Evolutionary conservation across 2,797 vertebrate genomes (phyloP).

Genomic region (Galagoides demidoff): DNA sequence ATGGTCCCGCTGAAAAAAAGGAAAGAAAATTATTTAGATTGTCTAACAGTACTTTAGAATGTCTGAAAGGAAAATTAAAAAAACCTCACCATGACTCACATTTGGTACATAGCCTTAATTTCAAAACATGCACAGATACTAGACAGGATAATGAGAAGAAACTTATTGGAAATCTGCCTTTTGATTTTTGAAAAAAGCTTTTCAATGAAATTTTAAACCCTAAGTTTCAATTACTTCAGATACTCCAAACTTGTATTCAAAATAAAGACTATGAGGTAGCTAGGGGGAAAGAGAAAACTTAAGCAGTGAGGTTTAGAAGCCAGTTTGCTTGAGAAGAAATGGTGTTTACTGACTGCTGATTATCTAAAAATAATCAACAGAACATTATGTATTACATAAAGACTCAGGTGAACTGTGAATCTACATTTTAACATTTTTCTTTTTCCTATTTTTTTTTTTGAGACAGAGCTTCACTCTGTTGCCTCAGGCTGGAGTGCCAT

Average conservation of each 20-base stretch:
- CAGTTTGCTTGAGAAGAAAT: neutral
- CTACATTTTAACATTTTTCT: neutral
- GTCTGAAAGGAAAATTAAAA: constrained; percentile 31
- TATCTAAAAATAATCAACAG: constrained; percentile 18
- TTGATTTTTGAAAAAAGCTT: constrained; percentile 17
- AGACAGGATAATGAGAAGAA: neutral
- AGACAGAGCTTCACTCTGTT: too few species aligned
- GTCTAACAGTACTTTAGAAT: constrained; percentile 48
- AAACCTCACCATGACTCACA: constrained; percentile 20
- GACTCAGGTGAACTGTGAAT: neutral
- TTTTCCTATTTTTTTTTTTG: neutral
- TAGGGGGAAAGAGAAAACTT: neutral
- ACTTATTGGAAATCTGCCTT: constrained; percentile 54
- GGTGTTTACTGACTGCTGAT: neutral
- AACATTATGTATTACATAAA: neutral
- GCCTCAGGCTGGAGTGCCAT: too few species aligned
- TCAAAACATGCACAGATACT: constrained; percentile 18
- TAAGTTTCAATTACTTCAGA: constrained; percentile 35
- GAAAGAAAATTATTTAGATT: constrained; percentile 73
- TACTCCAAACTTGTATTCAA: neutral
- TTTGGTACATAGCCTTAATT: constrained; percentile 16
- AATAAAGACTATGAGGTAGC: neutral
- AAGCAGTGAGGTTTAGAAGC: neutral
- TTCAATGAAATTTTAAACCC: constrained; percentile 1
- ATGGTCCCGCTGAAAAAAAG: constrained; percentile 93